Percentiles rank a stretch among this genome's conserved stretches.
phyloP scores from a whole-genome alignment of 2,797 vertebrate species.

The Hippoglossus hippoglossus region DNA sequence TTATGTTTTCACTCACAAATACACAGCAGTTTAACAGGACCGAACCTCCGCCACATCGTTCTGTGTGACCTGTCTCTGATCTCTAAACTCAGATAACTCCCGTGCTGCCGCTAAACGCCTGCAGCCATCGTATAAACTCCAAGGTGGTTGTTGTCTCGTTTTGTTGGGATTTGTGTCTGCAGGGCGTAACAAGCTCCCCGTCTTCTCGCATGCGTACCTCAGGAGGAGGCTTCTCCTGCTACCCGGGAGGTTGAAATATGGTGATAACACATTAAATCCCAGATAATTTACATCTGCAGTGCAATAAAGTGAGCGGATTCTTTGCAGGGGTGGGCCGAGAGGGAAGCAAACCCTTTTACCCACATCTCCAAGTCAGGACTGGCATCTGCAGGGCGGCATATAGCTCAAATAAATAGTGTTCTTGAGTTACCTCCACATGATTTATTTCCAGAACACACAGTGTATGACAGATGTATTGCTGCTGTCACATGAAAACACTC shows the following conservation, averaged over 20 bases:
- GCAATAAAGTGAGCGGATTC: neutral
- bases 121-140: constrained; percentile 30
- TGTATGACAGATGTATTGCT: neutral
- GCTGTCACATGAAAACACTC: constrained; percentile 31
- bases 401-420: constrained; percentile 45
- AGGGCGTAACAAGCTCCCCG: constrained; percentile 19
- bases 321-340: constrained; percentile 15
- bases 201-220: constrained; percentile 30
- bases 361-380: constrained; percentile 14
- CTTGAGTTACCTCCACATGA: constrained; percentile 46
- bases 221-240: neutral
- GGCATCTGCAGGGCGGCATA: constrained; percentile 8
- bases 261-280: constrained; percentile 16
- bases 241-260: constrained; percentile 22
- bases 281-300: constrained; percentile 8
- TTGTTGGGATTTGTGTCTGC: constrained; percentile 60
- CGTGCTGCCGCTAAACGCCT: constrained; percentile 39
- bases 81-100: constrained; percentile 41
- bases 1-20: constrained; percentile 40
- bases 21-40: constrained; percentile 41
- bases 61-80: constrained; percentile 32
- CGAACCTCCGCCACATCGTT: constrained; percentile 30
- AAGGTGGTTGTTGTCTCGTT: constrained; percentile 20
- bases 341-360: constrained; percentile 7
- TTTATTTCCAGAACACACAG: constrained; percentile 14